Base-by-base conservation (phyloP, 2,888 invertebrate genomes). In the Apamea sordens region DNA sequence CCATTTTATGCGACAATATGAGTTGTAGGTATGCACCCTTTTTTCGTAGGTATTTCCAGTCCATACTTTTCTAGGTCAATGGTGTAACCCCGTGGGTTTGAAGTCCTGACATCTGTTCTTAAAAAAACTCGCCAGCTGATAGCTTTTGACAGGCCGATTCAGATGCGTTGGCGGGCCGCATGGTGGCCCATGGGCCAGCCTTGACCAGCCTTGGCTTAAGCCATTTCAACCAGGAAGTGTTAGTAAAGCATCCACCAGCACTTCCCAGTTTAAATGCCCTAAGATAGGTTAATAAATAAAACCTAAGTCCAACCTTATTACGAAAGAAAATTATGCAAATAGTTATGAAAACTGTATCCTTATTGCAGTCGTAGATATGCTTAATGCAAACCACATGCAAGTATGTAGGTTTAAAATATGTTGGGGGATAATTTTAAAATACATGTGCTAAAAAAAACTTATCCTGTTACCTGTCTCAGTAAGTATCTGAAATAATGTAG, bases 261-360 rank as follows among this genome's bases (percentile, higher is more conserved):
- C 10, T 65, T 67, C 53, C n/a, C 47, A 69, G 53, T 69, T 65
- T 79, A 59, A 84, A 82, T 73, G 50, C 56, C 32, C 2, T 67
- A 69, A 68, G 68, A 77, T 77, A 63, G 44, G 61, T 80, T 63
- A 59, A 72, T 82, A 81, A 84, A 77, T 86, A 77, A 82, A 82
- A 53, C 13, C 61, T 41, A 70, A 70, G 82, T 24, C 28, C 53
- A 56, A 50, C 47, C 76, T 77, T 77, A 86, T 68, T 83, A 82
- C 67, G 67, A 68, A 75, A 86, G 77, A 75, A 77, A 84, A 72
- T 77, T 82, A 84, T 84, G 86, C 83, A 77, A 85, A 82, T 83
- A 32, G 64, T 75, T 84, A 72, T 82, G 83, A 77, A 73, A 83
- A 83, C 72, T 73, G 41, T 86, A 77, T 86, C 72, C 84, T 77